Evolutionary conservation across 1,140 invertebrate genomes (phyloP).

Genomic region (Drosophila miranda): DNA sequence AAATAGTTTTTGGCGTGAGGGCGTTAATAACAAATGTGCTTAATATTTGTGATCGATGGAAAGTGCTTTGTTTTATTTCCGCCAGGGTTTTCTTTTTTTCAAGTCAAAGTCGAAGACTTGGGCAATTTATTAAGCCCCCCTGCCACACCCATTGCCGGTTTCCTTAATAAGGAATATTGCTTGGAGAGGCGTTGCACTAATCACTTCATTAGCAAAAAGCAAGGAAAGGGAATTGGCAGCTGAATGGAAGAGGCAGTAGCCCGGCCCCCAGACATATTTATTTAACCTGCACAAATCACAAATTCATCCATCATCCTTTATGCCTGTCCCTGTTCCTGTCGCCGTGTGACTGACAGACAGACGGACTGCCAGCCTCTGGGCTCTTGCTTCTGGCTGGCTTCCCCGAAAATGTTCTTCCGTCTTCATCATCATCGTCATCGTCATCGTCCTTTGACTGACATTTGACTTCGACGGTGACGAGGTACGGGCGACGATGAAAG

Average conservation of each 20-base stretch:
- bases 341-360: conserved; percentile 51
- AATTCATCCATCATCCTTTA: conserved; percentile 80
- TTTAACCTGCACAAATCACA: conserved; percentile 79
- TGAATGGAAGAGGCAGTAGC: conserved; percentile 12
- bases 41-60: conserved; percentile 79
- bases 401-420: conserved; percentile 44
- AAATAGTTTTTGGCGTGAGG: conserved; percentile 33
- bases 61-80: conserved; percentile 73
- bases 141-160: neutral
- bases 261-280: conserved; percentile 62
- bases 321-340: conserved; percentile 39
- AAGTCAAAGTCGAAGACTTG: conserved; percentile 33
- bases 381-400: conserved; percentile 18
- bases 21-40: conserved; percentile 75
- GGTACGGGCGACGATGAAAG: conserved; percentile 64
- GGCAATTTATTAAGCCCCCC: conserved; percentile 56
- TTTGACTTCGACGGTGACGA: conserved; percentile 76
- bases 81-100: conserved; percentile 6
- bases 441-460: conserved; percentile 73
- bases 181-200: conserved; percentile 75
- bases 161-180: conserved; percentile 64
- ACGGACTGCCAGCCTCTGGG: neutral
- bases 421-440: conserved; percentile 41
- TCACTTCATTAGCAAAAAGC: conserved; percentile 72
- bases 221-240: conserved; percentile 3